phyloP scores from a whole-genome alignment of 2,113 vertebrate genomes.

The Oryzias celebensis region DNA sequence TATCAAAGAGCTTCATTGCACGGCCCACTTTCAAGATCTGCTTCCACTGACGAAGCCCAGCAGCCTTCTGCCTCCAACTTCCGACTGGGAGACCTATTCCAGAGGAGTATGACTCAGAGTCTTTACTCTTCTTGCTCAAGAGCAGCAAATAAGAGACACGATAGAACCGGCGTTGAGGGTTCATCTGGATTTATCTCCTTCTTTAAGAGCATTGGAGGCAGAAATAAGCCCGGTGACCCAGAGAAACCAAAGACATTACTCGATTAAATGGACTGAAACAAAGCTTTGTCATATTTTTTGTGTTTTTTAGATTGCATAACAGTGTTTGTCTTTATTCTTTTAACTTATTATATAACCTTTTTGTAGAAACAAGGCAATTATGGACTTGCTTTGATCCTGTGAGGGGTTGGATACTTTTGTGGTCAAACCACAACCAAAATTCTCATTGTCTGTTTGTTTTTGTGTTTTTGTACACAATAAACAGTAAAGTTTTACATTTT shows the following conservation, averaged over 20 bases:
- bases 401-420: slow-evolving; percentile 32
- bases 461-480: slow-evolving; percentile 55
- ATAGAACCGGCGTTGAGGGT: slow-evolving; percentile 1
- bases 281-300: not conserved
- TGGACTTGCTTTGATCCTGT: slow-evolving; percentile 68
- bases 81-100: slow-evolving; percentile 64
- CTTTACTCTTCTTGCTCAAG: slow-evolving; percentile 48
- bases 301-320: slow-evolving; percentile 1
- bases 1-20: slow-evolving; percentile 15
- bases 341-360: slow-evolving; percentile 21
- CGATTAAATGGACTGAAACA: slow-evolving; percentile 2
- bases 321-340: slow-evolving; percentile 22
- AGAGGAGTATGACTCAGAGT: slow-evolving; percentile 39
- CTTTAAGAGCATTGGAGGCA: slow-evolving; percentile 72
- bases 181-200: slow-evolving; percentile 69
- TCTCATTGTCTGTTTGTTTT: slow-evolving; percentile 11
- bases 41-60: slow-evolving; percentile 50
- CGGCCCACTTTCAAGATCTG: slow-evolving; percentile 36
- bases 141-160: slow-evolving; percentile 9
- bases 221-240: slow-evolving; percentile 38
- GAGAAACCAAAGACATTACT: slow-evolving; percentile 34
- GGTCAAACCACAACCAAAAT: slow-evolving; percentile 33
- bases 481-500: slow-evolving; percentile 33
- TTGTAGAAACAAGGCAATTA: slow-evolving; percentile 51
- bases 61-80: slow-evolving; percentile 30